Evolutionary conservation across 2,888 invertebrate genomes (phyloP), one percentile per base, ranked within the genome.

Genomic region (Dyspetes luteomarginatus): DNA sequence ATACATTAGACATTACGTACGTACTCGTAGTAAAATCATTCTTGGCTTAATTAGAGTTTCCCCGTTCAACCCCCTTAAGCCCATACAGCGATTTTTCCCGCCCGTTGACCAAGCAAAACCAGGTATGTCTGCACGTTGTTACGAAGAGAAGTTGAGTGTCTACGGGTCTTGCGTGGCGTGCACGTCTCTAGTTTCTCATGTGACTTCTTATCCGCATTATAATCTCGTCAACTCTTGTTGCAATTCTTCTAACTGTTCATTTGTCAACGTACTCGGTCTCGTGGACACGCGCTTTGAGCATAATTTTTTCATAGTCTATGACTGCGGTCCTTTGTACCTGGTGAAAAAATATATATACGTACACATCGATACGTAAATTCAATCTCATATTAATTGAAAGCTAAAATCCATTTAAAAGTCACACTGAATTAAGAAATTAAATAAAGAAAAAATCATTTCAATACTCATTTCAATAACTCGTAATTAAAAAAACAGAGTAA

Each of bases 241-340:
- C 30, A 15, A 26, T 36, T 43, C 22, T 22, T 55, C 79, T 86
- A 86, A 86, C 87, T 84, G 86, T 86, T 86, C 83, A 86, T 86
- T 83, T 84, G 86, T 86, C 84, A 83, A 84, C 26, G 26, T n/a
- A 28, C 12, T 12, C 78, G 73, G 36, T 30, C 12, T 36, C 41
- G 1, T 9, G 26, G 43, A 60, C 67, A 26, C 60, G 60, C 41
- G 9, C 19, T 60, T 68, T 28, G 52, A 43, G 52, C 68, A 68
- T 75, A 28, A 56, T 67, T 43, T 50, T 26, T 50, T 60, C 75
- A 22, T 17, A 15, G 55, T 26, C 41, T 24, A 41, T 45, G 58
- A 7, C 2, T 19, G 68, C 17, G 3, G 50, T 28, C 5, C 7
- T 28, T 65, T 48, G 19, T 55, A 55, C 48, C 2, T 12, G n/a